Evolutionary conservation across 2,797 vertebrate species (phyloP).

Genomic region (Argyrosomus regius): DNA sequence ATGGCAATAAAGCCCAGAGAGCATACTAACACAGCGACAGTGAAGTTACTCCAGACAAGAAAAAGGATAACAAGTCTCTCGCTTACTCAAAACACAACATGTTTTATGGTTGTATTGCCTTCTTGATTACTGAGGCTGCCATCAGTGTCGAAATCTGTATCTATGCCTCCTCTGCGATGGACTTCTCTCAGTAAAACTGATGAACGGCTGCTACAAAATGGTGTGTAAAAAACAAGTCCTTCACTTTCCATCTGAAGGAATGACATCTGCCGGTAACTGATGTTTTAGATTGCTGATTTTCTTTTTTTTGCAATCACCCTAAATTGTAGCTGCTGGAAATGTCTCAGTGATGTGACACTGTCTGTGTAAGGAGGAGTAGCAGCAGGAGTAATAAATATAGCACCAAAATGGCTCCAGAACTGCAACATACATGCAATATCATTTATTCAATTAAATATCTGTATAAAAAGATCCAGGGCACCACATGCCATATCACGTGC

Average conservation of each 20-base stretch:
- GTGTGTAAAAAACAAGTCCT: slow-evolving; percentile 6
- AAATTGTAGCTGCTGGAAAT: slow-evolving; percentile 34
- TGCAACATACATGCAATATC: not conserved
- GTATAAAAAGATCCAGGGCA: too few species aligned
- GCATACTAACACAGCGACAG: not conserved
- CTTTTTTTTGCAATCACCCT: slow-evolving; percentile 23
- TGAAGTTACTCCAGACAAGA: slow-evolving; percentile 4
- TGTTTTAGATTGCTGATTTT: slow-evolving; percentile 30
- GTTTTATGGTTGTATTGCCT: slow-evolving; percentile 38
- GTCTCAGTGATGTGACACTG: slow-evolving; percentile 25
- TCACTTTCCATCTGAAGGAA: slow-evolving; percentile 1
- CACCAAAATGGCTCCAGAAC: slow-evolving; percentile 10
- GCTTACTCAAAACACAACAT: slow-evolving; percentile 37
- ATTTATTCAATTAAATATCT: too few species aligned
- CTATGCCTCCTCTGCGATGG: slow-evolving; percentile 26
- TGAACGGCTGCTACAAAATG: slow-evolving; percentile 36
- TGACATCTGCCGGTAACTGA: slow-evolving; percentile 16
- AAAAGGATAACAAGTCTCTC: not conserved
- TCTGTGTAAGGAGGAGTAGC: slow-evolving; percentile 41
- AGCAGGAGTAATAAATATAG: slow-evolving; percentile 28
- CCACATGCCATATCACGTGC: not conserved
- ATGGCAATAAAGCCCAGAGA: slow-evolving; percentile 22
- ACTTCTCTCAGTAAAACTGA: slow-evolving; percentile 46
- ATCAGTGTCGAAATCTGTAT: slow-evolving; percentile 37
- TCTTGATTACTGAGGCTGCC: slow-evolving; percentile 35